phyloP scores from a whole-genome alignment of 2,113 vertebrate genomes.

The Aythya baeri region DNA sequence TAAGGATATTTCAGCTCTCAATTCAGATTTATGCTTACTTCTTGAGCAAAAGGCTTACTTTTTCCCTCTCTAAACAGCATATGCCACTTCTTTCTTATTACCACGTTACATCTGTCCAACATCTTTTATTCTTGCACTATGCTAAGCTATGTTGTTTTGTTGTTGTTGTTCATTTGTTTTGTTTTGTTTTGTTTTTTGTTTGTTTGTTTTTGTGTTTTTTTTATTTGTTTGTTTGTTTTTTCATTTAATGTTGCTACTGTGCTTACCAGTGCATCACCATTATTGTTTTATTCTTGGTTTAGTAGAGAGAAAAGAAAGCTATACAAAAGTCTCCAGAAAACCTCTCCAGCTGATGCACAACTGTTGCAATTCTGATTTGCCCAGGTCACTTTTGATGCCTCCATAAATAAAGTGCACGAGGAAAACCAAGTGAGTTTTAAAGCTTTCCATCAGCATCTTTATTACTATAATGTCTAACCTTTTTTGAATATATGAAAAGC shows the following conservation, averaged over 20 bases:
- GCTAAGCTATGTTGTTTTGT: neutral
- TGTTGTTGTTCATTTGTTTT: neutral
- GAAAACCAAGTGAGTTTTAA: neutral
- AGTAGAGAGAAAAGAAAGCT: neutral
- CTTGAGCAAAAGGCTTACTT: neutral
- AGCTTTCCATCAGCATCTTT: neutral
- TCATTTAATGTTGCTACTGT: neutral
- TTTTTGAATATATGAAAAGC: neutral
- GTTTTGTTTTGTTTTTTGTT: neutral
- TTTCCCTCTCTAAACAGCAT: neutral
- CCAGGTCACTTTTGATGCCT: neutral
- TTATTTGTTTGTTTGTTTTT: neutral
- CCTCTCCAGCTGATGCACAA: neutral
- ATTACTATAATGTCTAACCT: neutral
- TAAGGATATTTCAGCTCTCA: neutral
- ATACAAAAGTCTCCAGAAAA: neutral
- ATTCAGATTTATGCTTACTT: neutral
- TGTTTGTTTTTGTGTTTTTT: too few species aligned
- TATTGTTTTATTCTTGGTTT: neutral
- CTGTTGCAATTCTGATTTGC: neutral
- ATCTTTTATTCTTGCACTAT: neutral
- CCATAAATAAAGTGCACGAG: neutral
- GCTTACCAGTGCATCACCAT: neutral
- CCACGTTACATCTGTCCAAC: neutral
- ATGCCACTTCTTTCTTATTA: neutral